phyloP scores from a whole-genome alignment of 2,113 vertebrate genomes.

The Callorhinus ursinus region DNA sequence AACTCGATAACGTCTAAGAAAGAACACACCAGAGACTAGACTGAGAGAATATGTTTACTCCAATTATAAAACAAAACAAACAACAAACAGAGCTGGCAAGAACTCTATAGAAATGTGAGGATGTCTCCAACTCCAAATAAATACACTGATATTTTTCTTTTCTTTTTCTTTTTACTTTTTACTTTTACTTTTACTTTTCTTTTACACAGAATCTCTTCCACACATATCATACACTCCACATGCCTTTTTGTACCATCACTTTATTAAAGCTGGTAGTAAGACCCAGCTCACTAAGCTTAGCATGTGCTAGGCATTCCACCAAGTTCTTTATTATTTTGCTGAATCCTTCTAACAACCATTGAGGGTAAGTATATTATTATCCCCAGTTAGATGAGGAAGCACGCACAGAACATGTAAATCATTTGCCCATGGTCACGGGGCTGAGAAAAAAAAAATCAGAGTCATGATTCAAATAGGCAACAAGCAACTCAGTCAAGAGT shows the following conservation, averaged over 20 bases:
- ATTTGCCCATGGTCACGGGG: not conserved
- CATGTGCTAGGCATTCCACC: not conserved
- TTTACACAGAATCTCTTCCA: not conserved
- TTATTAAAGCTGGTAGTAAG: not conserved
- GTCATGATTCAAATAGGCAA: not conserved
- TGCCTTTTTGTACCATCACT: not conserved
- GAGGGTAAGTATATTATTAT: not conserved
- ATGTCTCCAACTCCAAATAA: not conserved
- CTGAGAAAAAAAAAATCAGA: not conserved
- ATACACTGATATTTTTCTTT: not conserved
- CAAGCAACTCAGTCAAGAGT: not conserved
- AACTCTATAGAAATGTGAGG: not conserved
- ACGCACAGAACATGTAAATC: not conserved
- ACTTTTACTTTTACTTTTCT: not conserved
- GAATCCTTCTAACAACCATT: not conserved
- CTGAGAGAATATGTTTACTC: not conserved
- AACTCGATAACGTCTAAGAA: not conserved
- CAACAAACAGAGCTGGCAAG: not conserved
- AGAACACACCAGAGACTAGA: not conserved
- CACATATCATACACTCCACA: not conserved
- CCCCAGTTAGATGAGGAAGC: not conserved
- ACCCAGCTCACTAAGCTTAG: not conserved
- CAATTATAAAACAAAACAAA: not conserved
- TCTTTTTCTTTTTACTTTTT: too few species aligned
- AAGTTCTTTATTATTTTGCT: not conserved